These are phyloP conservation scores for Amblyteles armatorius DNA, from an alignment of 2,888 invertebrate genomes.

Conservation along the genomic window DNA sequence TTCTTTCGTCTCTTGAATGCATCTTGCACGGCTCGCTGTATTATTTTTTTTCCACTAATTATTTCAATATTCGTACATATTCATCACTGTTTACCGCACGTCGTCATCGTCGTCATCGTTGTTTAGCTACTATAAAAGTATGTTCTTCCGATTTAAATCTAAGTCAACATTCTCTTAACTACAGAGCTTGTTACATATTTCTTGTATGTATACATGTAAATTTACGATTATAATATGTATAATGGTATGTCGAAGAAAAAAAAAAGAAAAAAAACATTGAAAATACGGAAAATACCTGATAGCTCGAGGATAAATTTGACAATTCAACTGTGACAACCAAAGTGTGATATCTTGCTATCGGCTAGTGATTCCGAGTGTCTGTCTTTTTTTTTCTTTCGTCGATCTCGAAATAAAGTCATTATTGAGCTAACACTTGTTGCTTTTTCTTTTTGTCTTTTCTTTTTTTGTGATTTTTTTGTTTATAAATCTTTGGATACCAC, in stretches of 20 bases:
- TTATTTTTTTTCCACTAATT: slow-evolving; percentile 58
- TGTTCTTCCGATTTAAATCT: slow-evolving; percentile 60
- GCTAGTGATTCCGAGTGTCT: slow-evolving; percentile 21
- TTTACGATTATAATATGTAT: slow-evolving; percentile 72
- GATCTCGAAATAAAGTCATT: slow-evolving; percentile 58
- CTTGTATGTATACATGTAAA: slow-evolving; percentile 71
- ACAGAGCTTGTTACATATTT: slow-evolving; percentile 73
- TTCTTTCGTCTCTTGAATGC: background rate
- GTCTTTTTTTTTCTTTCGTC: background rate
- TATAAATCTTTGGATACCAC: slow-evolving; percentile 66
- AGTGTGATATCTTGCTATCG: slow-evolving; percentile 25
- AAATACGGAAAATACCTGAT: slow-evolving; percentile 50
- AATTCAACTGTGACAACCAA: slow-evolving; percentile 47
- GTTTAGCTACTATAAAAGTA: slow-evolving; percentile 62
- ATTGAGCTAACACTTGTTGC: slow-evolving; percentile 55
- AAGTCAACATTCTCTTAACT: slow-evolving; percentile 70
- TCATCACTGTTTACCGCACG: slow-evolving; percentile 54
- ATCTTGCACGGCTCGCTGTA: slow-evolving; percentile 53
- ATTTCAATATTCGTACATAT: slow-evolving; percentile 60
- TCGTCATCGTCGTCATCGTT: slow-evolving; percentile 59
- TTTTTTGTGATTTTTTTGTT: slow-evolving; percentile 24
- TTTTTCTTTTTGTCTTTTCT: slow-evolving; percentile 34
- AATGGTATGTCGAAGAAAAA: slow-evolving; percentile 67
- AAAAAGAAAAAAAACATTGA: slow-evolving; percentile 57
- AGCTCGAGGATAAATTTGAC: slow-evolving; percentile 59